Evolutionary conservation across 2,113 vertebrate species (phyloP), one percentile per base, ranked within the genome.

Genomic region (Ivindomyrus marchei): DNA sequence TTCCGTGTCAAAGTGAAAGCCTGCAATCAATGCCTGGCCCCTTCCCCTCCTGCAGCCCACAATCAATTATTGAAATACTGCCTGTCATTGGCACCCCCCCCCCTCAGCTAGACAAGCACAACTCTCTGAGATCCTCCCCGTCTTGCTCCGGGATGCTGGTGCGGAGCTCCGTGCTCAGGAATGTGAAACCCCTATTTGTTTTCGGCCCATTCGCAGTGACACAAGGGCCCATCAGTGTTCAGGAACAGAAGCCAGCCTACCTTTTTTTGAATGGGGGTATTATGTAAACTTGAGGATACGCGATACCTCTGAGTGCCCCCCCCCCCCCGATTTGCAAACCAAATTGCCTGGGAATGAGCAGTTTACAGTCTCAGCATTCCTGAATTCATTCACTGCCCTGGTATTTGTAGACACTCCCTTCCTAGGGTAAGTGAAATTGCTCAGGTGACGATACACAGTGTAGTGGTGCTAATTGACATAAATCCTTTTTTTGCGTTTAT

Each of bases 231-330:
- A 21, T 85, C 13, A 24, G 50, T 90, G 90, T 90, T 80, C 89
- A 89, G 90, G 24, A 91, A 49, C 24, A 89, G 90, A 92, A 88
- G 36, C 45, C 49, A 84, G 89, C 66, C 88, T 91, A 85, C 90
- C 84, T 62, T 85, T 85, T 85, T 89, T 88, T 90, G 49, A 91
- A 88, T 90, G 90, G 91, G 83, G 89, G 21, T 3, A 90, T 92
- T 91, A 91, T 93, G 90, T 93, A 93, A 93, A 90, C 89, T 89
- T 89, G 88, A 70, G 39, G 92, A 94, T 92, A 92, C 93, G 90
- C 45, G 52, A 85, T 86, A 49, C 42, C 24, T 88, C 46, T 92
- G 58, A 90, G 90, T 91, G 88, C 50, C 62, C n/a, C 8, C n/a
- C 58, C 21, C 56, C 3, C 62, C n/a, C n/a, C 91, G 91, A 93